A percentile compares a stretch with the other conserved stretches of the same genome.
Evolutionary conservation across 2,888 invertebrate genomes (phyloP).

Genomic region (Eucera pruinosa): DNA sequence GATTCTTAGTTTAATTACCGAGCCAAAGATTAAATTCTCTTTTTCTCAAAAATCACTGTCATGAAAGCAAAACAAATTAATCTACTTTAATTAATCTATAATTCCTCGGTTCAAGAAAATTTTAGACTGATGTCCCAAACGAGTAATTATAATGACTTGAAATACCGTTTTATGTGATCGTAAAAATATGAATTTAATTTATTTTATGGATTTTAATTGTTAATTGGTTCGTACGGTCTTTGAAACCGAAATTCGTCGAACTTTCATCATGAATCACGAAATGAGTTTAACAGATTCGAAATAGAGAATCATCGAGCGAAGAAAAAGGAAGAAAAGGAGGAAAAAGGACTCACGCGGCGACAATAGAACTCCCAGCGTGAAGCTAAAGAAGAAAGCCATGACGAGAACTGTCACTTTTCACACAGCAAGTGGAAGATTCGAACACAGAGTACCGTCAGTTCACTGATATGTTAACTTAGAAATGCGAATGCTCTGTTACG

Average conservation of each 20-base stretch:
- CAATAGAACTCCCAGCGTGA: conserved; percentile 43
- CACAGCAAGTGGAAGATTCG: conserved; percentile 15
- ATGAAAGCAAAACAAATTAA: too few species aligned
- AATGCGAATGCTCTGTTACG: conserved; percentile 67
- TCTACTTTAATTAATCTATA: too few species aligned
- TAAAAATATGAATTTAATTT: too few species aligned
- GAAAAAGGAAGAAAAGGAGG: not conserved
- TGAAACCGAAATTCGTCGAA: not conserved
- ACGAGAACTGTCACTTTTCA: conserved; percentile 38
- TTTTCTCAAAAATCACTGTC: too few species aligned
- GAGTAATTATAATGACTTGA: too few species aligned
- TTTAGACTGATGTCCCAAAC: too few species aligned
- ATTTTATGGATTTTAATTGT: too few species aligned
- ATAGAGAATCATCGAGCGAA: not conserved
- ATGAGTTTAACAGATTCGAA: not conserved
- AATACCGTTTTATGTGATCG: too few species aligned
- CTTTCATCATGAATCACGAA: not conserved
- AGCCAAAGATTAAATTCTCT: too few species aligned
- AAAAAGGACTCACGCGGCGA: conserved; percentile 50
- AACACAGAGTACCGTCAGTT: conserved; percentile 18
- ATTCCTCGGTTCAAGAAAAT: too few species aligned
- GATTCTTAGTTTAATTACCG: too few species aligned
- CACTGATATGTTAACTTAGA: conserved; percentile 40
- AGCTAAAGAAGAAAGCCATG: conserved; percentile 50
- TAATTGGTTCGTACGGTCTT: too few species aligned